Conservation (phyloP, 2,797 vertebrate genomes). For the Pipistrellus nathusii region DNA sequence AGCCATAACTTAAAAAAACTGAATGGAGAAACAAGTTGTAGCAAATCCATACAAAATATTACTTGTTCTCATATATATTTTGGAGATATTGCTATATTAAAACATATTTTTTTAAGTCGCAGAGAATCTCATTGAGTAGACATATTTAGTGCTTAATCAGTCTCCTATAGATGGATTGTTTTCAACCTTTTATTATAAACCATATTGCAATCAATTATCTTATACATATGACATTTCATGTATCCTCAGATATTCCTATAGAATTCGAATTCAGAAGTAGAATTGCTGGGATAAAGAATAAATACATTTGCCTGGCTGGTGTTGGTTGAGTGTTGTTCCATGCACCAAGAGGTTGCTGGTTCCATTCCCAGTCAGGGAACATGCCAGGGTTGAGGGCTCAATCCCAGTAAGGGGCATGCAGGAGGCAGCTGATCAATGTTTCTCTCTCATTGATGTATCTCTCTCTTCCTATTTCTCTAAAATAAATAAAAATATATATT, state of each 20-base stretch:
- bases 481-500: background rate
- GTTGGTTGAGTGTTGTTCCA: background rate
- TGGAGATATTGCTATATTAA: background rate
- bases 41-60: background rate
- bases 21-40: background rate
- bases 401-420: background rate
- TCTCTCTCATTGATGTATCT: background rate
- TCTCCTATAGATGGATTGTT: background rate
- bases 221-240: background rate
- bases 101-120: background rate
- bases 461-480: background rate
- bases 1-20: background rate
- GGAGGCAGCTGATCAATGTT: background rate
- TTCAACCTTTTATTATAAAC: background rate
- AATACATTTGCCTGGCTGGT: background rate
- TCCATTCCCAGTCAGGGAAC: background rate
- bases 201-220: background rate
- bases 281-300: background rate
- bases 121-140: background rate
- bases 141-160: background rate
- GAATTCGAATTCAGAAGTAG: background rate
- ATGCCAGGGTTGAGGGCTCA: background rate
- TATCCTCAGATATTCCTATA: background rate
- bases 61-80: conserved; percentile 22
- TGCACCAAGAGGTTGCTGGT: background rate